Evolutionary conservation across 2,113 vertebrate genomes (phyloP).

Genomic region (Xenopus borealis): DNA sequence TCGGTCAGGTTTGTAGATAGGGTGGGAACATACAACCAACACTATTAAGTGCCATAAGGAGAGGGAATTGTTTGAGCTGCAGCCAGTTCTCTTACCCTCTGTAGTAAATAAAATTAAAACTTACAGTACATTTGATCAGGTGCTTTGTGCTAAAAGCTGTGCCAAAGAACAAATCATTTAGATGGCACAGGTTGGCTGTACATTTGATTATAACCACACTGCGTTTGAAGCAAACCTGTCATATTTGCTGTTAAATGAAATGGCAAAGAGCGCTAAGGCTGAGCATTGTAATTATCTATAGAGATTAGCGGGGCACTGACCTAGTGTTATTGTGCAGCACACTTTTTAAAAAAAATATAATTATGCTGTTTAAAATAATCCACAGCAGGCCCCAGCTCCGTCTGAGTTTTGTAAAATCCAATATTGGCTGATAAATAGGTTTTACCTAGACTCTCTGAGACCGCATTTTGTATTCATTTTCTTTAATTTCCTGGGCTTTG

Average conservation of each 20-base stretch:
- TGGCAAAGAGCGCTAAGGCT: neutral
- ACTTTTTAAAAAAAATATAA: neutral
- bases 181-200: too few species aligned
- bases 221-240: neutral
- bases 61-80: too few species aligned
- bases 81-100: too few species aligned
- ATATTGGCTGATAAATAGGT: neutral
- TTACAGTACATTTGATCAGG: too few species aligned
- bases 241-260: neutral
- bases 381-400: neutral
- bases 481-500: neutral
- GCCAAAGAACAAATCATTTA: too few species aligned
- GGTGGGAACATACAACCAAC: too few species aligned
- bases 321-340: conserved; percentile 2
- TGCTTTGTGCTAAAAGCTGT: too few species aligned
- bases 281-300: neutral
- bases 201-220: neutral
- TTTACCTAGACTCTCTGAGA: neutral
- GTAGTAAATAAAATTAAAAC: too few species aligned
- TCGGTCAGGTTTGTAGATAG: too few species aligned
- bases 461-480: neutral
- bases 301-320: neutral
- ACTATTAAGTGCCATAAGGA: too few species aligned
- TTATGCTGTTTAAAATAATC: neutral
- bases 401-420: neutral